Evolutionary conservation across 2,797 vertebrate species (phyloP), one percentile per base, ranked within the genome.

Genomic region (Gambelia wislizenii): DNA sequence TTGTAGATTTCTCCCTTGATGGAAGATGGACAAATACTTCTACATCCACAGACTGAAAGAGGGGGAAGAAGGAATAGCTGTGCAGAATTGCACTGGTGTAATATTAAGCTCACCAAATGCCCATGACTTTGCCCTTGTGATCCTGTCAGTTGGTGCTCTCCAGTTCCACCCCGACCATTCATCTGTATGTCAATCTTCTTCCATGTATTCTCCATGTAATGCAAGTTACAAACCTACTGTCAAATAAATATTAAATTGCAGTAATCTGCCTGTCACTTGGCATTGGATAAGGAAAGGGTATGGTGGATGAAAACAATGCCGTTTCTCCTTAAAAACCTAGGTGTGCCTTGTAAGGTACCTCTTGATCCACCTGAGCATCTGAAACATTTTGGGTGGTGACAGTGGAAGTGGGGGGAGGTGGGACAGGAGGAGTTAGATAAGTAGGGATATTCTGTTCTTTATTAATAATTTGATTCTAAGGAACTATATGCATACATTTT

Each of bases 401-500:
- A 80, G 10, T 22, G 27, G 59, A 44, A 44, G 1, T 33, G 59
- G 80, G 39, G 64, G 61, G 5, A 4, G 6, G 72, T 2, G 39
- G 22, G 70, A 39, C 12, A 42, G 20, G 47, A 47, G 25, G 22
- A 42, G 44, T 13, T 10, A 76, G 74, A 36, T 18, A 18, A 10
- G 89, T 90, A 79, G 76, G 92, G 83, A 52, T 49, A 92, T 72
- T 81, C 39, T 86, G 1, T 52, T 93, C 86, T 97, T 97, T 96
- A 96, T 96, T 96, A 92, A 92, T 91, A 74, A 33, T 67, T 33
- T 33, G 64, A 10, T 67, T 83, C 93, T 30, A 70, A 94, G 91
- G 83, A 94, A 95, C 93, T 87, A 82, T 89, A 88, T 86, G 81
- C 78, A 85, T 89, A 67, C 89, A 74, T 91, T 92, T 88, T 89